Base-by-base conservation (phyloP, 2,113 vertebrate genomes). In the Aegotheles bennettii region DNA sequence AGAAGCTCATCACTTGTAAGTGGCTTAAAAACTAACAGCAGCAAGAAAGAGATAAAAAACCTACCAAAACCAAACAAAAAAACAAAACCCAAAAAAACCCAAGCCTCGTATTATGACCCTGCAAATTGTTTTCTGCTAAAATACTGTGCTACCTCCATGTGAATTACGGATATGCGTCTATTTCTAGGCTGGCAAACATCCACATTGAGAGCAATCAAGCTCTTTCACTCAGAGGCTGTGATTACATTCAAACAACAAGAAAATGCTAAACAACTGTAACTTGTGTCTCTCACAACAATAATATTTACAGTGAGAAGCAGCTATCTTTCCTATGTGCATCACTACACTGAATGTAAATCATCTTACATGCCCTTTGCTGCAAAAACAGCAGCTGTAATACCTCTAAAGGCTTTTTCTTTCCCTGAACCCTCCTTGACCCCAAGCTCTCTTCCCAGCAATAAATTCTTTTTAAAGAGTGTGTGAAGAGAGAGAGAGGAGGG, bases 381-480 rank as follows among this genome's bases (percentile, higher is more conserved):
- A 54, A 84, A 85, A 78, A 6, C 82, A 57, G 59, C 67, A 73
- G 91, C 87, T 94, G 74, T 45, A 79, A 60, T 18, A 60, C 43
- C 29, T 47, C 90, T 53, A 53, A 84, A 79, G 63, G 68, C n/a
- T 64, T 95, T 60, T 94, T 83, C 65, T 89, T 75, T 26, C 82
- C 85, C 83, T 83, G 81, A 95, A 81, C 90, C 92, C 80, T 93
- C 84, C 75, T 31, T 94, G 84, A 95, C 65, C 81, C 69, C 48
- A 47, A 74, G 85, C 73, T 84, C 83, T 75, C 75, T 87, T 86
- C 87, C 73, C 87, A 76, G 80, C 78, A 89, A 91, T 90, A 94
- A 91, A 86, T 70, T 53, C 36, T 69, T 93, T 88, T 35, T 35
- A 54, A 73, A 82, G 74, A 51, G 43, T 2, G 20, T 17, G 59